Evolutionary conservation across 35 echinoderm and acorn worm genomes (phyloP).

Genomic region (Ophioderma brevispina): DNA sequence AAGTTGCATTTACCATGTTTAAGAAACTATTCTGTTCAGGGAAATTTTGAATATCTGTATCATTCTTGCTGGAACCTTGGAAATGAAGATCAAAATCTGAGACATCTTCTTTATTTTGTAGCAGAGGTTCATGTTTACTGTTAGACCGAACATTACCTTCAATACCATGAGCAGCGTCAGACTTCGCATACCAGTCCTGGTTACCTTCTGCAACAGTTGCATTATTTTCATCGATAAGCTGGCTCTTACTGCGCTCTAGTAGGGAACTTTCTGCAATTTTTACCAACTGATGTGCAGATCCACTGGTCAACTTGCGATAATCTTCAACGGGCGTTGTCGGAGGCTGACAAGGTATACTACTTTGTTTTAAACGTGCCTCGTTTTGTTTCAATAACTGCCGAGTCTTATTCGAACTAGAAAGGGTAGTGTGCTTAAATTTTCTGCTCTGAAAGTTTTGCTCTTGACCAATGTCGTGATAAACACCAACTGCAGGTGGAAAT

Average conservation of each 20-base stretch:
- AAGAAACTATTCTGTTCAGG: no score
- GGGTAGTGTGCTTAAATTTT: slow-evolving; percentile 5
- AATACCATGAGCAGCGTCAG: not conserved
- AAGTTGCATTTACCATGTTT: no score
- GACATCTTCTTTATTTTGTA: no score
- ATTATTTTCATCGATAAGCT: not conserved
- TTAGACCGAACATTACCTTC: not conserved
- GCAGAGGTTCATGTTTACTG: not conserved
- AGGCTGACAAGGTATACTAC: slow-evolving; percentile 37
- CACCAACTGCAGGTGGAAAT: no score
- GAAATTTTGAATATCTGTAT: no score
- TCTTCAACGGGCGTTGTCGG: slow-evolving; percentile 56
- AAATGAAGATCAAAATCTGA: no score
- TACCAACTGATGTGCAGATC: slow-evolving; percentile 17
- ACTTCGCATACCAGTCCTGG: not conserved
- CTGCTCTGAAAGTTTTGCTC: no score
- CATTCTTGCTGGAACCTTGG: no score
- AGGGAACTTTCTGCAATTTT: not conserved
- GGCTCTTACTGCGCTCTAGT: no score
- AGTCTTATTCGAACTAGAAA: not conserved
- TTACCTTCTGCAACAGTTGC: no score
- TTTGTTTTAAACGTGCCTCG: not conserved
- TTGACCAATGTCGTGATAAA: no score
- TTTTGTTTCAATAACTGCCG: not conserved
- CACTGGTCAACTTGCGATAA: not conserved